Conservation (phyloP, 2,888 invertebrate species). For the Leucophenga montana region DNA sequence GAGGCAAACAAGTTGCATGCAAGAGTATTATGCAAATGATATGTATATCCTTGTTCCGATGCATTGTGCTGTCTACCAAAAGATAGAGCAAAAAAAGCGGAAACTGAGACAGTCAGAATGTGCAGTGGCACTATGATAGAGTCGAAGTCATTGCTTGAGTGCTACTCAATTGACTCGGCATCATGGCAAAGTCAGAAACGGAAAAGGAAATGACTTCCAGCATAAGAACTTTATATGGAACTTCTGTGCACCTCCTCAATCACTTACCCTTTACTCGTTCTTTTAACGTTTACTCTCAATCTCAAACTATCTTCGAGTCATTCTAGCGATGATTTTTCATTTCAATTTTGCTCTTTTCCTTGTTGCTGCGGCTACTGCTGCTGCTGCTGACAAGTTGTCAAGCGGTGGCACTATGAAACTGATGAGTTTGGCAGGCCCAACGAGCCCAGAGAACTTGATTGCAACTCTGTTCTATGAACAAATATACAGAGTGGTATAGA, state of each 20-base stretch:
- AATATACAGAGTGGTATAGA: neutral
- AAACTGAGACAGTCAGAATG: neutral
- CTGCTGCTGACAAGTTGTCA: neutral
- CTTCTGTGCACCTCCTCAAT: constrained; percentile 21
- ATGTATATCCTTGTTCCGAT: constrained; percentile 19
- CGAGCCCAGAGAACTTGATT: too few relatives aligned
- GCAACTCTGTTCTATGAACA: neutral
- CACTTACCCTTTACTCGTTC: constrained; percentile 26
- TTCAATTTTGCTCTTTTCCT: constrained; percentile 39
- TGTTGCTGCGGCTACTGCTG: too few relatives aligned
- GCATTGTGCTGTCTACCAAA: constrained; percentile 1
- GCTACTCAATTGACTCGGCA: constrained; percentile 13
- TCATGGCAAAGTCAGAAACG: constrained; percentile 17
- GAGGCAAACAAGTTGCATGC: constrained; percentile 11
- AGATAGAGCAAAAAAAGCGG: neutral
- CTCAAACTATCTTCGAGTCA: neutral
- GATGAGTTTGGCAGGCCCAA: neutral
- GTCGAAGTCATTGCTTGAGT: neutral
- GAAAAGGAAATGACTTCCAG: constrained; percentile 19
- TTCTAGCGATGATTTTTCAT: constrained; percentile 62
- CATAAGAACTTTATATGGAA: neutral
- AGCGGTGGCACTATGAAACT: neutral
- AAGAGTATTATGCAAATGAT: constrained; percentile 34
- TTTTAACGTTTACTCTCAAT: neutral
- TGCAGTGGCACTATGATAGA: neutral